Percentiles rank a stretch among this genome's conserved stretches.
phyloP scores from a whole-genome alignment of 2,888 invertebrate genomes.

The Uropetala carovei region DNA sequence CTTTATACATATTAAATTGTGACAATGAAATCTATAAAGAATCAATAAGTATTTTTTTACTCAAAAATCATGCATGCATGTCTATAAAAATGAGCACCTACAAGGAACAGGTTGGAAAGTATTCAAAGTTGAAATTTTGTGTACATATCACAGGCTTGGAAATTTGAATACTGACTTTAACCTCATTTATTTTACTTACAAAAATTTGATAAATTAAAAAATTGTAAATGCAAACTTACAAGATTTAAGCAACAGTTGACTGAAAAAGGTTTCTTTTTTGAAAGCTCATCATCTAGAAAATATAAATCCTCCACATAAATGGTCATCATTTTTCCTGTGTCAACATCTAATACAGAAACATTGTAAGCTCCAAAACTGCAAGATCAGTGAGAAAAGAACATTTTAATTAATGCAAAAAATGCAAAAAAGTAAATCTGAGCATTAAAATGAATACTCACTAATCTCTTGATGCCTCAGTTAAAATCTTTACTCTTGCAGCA shows the following conservation, averaged over 20 bases:
- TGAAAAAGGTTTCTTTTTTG: conserved; percentile 11
- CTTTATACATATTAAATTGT: too few relatives aligned
- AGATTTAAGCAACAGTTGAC: conserved; percentile 35
- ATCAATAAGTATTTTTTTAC: too few relatives aligned
- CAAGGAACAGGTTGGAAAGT: too few relatives aligned
- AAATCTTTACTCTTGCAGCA: conserved; percentile 31
- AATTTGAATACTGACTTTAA: not conserved
- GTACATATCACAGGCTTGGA: not conserved
- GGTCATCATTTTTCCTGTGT: conserved; percentile 38
- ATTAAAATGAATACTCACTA: conserved; percentile 3
- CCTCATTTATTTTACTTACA: too few relatives aligned
- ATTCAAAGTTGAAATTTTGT: too few relatives aligned
- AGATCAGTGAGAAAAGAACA: not conserved
- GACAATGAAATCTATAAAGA: too few relatives aligned
- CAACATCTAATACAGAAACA: conserved; percentile 12
- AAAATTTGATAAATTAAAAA: too few relatives aligned
- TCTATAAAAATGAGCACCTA: too few relatives aligned
- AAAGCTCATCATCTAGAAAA: not conserved
- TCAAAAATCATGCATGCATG: too few relatives aligned
- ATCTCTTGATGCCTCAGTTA: conserved; percentile 22
- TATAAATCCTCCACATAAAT: conserved; percentile 8
- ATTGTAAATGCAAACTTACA: not conserved
- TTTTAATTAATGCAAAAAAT: not conserved
- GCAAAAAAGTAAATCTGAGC: not conserved
- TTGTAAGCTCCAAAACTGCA: conserved; percentile 9